These are phyloP conservation scores for Stictonetta naevosa DNA, from an alignment of 2,113 vertebrate species.

Conservation along the genomic window DNA sequence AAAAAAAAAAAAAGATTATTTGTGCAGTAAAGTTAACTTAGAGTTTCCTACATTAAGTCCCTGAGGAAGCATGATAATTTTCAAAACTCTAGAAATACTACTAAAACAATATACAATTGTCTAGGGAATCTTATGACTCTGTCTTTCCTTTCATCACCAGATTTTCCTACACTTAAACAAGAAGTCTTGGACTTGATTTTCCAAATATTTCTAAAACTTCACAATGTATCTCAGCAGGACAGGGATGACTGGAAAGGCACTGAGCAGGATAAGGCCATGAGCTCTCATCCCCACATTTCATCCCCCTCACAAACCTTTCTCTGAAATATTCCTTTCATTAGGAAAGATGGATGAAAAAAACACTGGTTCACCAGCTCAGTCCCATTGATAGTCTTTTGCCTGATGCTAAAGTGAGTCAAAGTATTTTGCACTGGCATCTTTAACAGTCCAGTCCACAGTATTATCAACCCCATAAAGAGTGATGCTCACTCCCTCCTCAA, in stretches of 20 bases:
- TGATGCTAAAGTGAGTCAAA: background rate
- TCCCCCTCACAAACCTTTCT: background rate
- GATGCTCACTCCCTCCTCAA: accelerated
- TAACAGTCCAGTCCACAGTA: background rate
- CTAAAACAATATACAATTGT: background rate
- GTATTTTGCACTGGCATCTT: accelerated
- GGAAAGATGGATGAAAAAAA: background rate
- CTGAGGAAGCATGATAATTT: background rate
- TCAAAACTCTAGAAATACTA: background rate
- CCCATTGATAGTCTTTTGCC: background rate
- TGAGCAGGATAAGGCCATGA: background rate
- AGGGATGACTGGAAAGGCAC: background rate
- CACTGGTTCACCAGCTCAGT: background rate
- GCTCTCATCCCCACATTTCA: accelerated
- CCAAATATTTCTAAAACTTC: background rate
- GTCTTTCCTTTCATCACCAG: background rate
- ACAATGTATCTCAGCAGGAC: background rate
- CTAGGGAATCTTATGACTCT: background rate
- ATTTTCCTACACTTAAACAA: background rate
- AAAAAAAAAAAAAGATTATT: background rate
- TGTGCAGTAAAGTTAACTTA: background rate
- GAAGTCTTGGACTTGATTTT: background rate
- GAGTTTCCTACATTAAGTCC: background rate
- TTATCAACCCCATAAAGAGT: background rate
- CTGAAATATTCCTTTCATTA: background rate